phyloP scores from a whole-genome alignment of 53 echinoderm and acorn worm species.

The Paelopatides confundens region DNA sequence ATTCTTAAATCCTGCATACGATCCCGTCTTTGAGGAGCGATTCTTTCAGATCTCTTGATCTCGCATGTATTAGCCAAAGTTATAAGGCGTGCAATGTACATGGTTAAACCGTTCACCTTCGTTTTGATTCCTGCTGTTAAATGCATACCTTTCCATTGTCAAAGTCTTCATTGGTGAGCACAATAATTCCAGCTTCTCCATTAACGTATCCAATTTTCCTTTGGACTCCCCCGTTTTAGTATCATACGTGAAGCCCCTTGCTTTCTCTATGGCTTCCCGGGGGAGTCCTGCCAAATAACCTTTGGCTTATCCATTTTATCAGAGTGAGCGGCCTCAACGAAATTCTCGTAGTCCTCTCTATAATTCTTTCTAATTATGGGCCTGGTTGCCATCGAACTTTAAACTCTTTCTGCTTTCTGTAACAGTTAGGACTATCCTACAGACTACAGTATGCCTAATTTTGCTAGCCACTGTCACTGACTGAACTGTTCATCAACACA shows the following conservation, averaged over 20 bases:
- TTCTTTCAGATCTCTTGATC: slow-evolving; percentile 52
- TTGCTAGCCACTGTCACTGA: not conserved
- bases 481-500: not conserved
- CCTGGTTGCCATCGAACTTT: not conserved
- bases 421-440: not conserved
- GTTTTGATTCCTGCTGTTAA: not conserved
- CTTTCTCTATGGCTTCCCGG: not conserved
- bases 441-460: no score
- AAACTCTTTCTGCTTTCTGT: not conserved
- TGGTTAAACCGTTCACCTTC: not conserved
- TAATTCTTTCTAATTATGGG: not conserved
- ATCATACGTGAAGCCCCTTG: not conserved
- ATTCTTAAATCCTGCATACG: slow-evolving; percentile 32
- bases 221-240: not conserved
- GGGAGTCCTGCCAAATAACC: not conserved
- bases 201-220: not conserved
- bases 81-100: not conserved
- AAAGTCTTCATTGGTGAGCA: not conserved
- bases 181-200: not conserved
- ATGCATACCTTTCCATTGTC: not conserved
- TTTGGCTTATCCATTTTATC: not conserved
- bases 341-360: not conserved
- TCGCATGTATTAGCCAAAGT: slow-evolving; percentile 43
- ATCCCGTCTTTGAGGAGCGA: slow-evolving; percentile 55
- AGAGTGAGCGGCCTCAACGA: not conserved